Evolutionary conservation across 2,113 vertebrate species (phyloP).

Genomic region (Dolichotis patagonum): DNA sequence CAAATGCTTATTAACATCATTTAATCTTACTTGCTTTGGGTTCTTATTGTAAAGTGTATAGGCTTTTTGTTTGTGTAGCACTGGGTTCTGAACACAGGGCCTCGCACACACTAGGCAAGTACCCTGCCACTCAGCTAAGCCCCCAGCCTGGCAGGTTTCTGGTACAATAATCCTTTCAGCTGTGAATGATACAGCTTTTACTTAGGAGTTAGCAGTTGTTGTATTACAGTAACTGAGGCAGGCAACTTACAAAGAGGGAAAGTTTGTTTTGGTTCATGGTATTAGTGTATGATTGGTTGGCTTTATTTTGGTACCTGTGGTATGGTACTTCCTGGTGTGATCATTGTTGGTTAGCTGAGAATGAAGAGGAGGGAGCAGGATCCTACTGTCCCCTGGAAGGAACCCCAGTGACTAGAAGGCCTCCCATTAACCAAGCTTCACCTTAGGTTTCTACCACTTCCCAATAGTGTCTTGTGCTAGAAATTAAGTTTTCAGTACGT

Average conservation of each 20-base stretch:
- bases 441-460: background rate
- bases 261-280: background rate
- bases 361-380: no score
- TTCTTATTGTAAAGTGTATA: slow-evolving; percentile 21
- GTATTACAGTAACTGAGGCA: no score
- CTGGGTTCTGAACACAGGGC: background rate
- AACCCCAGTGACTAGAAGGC: background rate
- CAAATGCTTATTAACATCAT: background rate
- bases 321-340: background rate
- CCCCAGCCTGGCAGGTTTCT: background rate
- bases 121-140: background rate
- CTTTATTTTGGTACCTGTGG: background rate
- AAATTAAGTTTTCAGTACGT: background rate
- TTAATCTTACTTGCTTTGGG: background rate
- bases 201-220: background rate
- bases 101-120: background rate
- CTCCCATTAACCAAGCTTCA: background rate
- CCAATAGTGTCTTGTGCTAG: background rate
- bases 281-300: background rate
- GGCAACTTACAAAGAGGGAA: background rate
- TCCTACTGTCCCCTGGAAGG: background rate
- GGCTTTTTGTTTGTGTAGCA: background rate
- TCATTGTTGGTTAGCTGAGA: background rate
- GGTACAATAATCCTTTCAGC: background rate
- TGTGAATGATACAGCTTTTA: background rate